These are phyloP conservation scores for Mythimna vitellina DNA, from an alignment of 2,888 invertebrate species.

Conservation along the genomic window DNA sequence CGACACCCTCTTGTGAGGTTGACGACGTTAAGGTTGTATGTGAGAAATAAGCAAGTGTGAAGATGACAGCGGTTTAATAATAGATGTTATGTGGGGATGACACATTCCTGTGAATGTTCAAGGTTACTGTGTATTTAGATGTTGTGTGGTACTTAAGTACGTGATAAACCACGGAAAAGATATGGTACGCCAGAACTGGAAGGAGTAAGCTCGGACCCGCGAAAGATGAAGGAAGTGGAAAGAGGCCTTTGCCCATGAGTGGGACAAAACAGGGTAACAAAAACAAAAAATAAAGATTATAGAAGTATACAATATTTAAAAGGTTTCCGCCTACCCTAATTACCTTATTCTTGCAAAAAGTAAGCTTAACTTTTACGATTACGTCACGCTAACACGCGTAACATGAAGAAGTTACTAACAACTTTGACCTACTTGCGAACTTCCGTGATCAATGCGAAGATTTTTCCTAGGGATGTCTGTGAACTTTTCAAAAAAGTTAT, in stretches of 20 bases:
- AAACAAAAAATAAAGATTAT: not conserved
- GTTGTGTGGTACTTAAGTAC: not conserved
- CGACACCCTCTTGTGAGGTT: constrained; percentile 68
- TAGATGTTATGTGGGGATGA: not conserved
- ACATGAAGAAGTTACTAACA: constrained; percentile 15
- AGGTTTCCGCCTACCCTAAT: not conserved
- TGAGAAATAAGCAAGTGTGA: constrained; percentile 28
- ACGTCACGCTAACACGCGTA: not conserved
- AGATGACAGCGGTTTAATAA: constrained; percentile 41
- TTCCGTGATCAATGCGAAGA: constrained; percentile 32
- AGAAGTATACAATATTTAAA: not conserved
- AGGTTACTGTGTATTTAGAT: not conserved
- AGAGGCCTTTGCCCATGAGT: no score
- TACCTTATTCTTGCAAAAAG: not conserved
- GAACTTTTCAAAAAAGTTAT: constrained; percentile 18
- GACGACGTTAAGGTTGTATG: constrained; percentile 47
- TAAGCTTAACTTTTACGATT: constrained; percentile 10
- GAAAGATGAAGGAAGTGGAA: no score
- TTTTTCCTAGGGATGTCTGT: constrained; percentile 29
- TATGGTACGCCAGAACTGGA: no score
- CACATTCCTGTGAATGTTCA: not conserved
- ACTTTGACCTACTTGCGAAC: constrained; percentile 37
- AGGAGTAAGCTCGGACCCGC: no score
- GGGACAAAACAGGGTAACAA: no score
- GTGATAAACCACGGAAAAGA: no score